Evolutionary conservation across 2,888 invertebrate genomes (phyloP), one percentile per base, ranked within the genome.

Genomic region (Megalurothrips usitatus): DNA sequence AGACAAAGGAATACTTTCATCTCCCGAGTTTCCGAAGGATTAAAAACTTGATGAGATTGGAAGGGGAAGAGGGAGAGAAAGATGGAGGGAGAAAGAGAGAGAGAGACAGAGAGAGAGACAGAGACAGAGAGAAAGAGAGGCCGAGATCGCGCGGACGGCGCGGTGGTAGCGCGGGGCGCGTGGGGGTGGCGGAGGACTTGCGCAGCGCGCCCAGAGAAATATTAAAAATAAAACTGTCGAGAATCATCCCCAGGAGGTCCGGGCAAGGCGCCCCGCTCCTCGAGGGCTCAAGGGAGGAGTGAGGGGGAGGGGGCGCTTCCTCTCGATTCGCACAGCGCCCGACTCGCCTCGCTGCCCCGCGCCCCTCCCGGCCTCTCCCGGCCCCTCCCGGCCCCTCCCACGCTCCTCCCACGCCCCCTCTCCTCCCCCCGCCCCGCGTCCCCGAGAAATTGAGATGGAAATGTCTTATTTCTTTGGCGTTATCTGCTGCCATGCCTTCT

Each of bases 181-280:
- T 1, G 23, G 68, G 26, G 26, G 68, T 19, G 23, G 68, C 11
- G 23, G 68, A 26, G 68, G 68, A 58, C 58, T 43, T 58, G 58
- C 58, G 17, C 58, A 75, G 68, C 68, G 23, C 58, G 58, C 6
- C 19, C 17, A 58, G 68, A 75, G 68, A 75, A 75, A 75, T 75
- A 75, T 75, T 75, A 75, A 75, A 75, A 75, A 75, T 75, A 75
- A 75, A 75, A 75, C 68, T 75, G 68, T 75, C 68, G 68, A 75
- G 68, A 75, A 75, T 75, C 68, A 75, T 75, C 68, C 68, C 23
- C 23, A 12, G 68, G 68, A 75, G 68, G 68, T 23, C 68, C 68
- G 68, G 68, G 68, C 34, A 6, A 43, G 34, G 34, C 34, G 34
- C 34, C 34, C 6, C 34, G 34, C 34, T 43, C 34, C 34, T 43